Evolutionary conservation across 2,888 invertebrate genomes (phyloP).

Genomic region (Pecten maximus): DNA sequence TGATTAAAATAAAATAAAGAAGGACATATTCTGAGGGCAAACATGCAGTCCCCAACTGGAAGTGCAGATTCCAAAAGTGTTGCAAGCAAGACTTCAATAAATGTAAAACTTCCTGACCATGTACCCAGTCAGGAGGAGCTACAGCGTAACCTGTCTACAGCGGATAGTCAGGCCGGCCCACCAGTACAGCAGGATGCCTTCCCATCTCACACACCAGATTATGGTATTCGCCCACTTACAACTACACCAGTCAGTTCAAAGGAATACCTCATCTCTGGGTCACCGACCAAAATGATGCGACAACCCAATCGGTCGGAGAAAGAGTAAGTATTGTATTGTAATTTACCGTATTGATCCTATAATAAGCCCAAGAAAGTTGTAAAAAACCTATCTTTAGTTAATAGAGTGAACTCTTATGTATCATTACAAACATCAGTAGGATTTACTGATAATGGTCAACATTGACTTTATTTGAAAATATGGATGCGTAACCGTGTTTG

Average conservation of each 20-base stretch:
- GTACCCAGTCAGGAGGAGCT: slow-evolving; percentile 59
- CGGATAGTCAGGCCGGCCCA: slow-evolving; percentile 57
- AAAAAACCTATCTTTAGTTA: no score
- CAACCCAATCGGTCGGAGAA: slow-evolving; percentile 64
- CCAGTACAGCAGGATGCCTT: slow-evolving; percentile 63
- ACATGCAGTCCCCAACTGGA: slow-evolving; percentile 36
- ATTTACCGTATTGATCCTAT: background rate
- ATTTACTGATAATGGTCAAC: no score
- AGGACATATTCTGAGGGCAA: background rate
- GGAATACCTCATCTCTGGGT: slow-evolving; percentile 37
- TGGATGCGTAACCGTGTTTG: no score
- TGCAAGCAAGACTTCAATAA: slow-evolving; percentile 75
- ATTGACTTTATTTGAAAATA: no score
- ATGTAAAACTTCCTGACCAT: slow-evolving; percentile 73
- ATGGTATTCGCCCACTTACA: slow-evolving; percentile 43
- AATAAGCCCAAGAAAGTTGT: no score
- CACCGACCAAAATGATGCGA: slow-evolving; percentile 40
- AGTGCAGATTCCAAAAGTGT: slow-evolving; percentile 68
- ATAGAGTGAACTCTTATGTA: no score
- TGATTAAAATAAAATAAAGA: background rate
- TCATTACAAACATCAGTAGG: no score
- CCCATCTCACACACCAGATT: slow-evolving; percentile 54
- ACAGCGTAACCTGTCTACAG: slow-evolving; percentile 54
- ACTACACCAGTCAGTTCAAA: slow-evolving; percentile 62
- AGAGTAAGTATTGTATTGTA: slow-evolving; percentile 57